phyloP scores from a whole-genome alignment of 2,888 invertebrate species.

The Mythimna loreyi region DNA sequence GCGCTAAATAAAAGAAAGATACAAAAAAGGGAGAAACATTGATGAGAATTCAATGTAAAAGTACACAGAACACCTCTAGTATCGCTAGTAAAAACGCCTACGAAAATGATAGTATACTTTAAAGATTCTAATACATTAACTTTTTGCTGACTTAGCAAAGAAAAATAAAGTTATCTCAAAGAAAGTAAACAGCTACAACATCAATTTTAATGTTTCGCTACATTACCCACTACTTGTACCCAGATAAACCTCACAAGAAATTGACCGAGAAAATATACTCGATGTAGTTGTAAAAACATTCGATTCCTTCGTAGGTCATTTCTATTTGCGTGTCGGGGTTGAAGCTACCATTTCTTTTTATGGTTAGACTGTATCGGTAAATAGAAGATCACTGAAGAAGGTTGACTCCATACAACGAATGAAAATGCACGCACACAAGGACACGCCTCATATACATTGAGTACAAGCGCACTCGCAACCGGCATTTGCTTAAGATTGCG shows the following conservation, averaged over 20 bases:
- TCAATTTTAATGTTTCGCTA: slow-evolving; percentile 45
- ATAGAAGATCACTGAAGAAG: slow-evolving; percentile 15
- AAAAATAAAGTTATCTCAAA: slow-evolving; percentile 38
- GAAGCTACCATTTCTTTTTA: slow-evolving; percentile 45
- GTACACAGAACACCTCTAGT: too few relatives aligned
- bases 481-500: neutral
- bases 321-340: slow-evolving; percentile 47
- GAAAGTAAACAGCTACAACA: slow-evolving; percentile 19
- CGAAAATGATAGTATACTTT: neutral
- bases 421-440: neutral
- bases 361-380: slow-evolving; percentile 20
- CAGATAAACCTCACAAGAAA: slow-evolving; percentile 43
- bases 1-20: neutral
- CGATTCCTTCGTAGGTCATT: slow-evolving; percentile 51
- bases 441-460: neutral
- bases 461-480: neutral
- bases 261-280: slow-evolving; percentile 49
- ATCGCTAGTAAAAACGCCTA: neutral
- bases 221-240: slow-evolving; percentile 46
- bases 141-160: slow-evolving; percentile 20
- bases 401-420: too few relatives aligned
- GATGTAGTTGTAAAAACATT: slow-evolving; percentile 42
- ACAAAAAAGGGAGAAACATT: neutral
- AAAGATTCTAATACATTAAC: slow-evolving; percentile 22
- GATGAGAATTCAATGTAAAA: neutral